Evolutionary conservation across 2,797 vertebrate genomes (phyloP).

Genomic region (Acipenser transmontanus): DNA sequence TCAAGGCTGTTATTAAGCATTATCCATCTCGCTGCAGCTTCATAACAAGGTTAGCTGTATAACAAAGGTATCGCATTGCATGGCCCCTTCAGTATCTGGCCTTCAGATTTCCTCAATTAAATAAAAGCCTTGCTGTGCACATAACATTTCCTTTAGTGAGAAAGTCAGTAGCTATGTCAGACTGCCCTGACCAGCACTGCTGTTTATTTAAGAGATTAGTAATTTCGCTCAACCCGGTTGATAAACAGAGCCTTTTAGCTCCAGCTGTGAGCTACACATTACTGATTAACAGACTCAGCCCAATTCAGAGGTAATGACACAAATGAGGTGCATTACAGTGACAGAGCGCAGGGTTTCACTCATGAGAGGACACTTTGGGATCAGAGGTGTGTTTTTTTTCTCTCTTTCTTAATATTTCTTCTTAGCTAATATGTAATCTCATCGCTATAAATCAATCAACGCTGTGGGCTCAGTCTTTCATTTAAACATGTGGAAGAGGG

Average conservation of each 20-base stretch:
- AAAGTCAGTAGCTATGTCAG: neutral
- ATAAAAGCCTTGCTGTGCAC: neutral
- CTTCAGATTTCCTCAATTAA: too few species aligned
- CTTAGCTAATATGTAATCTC: too few species aligned
- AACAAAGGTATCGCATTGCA: too few species aligned
- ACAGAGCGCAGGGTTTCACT: neutral
- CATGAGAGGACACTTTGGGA: neutral
- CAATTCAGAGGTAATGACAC: neutral
- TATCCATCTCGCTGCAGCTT: too few species aligned
- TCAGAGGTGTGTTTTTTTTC: too few species aligned
- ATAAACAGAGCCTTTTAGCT: neutral
- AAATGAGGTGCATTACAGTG: neutral
- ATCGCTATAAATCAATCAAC: too few species aligned
- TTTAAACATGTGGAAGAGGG: neutral
- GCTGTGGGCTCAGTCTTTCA: neutral
- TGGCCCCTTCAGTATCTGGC: too few species aligned
- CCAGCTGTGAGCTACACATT: neutral
- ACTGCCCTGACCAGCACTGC: neutral
- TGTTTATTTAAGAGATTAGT: slow-evolving; percentile 1
- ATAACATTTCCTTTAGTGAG: neutral
- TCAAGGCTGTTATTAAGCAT: too few species aligned
- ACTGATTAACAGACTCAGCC: neutral
- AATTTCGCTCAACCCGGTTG: neutral
- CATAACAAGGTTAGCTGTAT: too few species aligned
- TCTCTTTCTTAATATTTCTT: too few species aligned